These are phyloP conservation scores for Hirtodrosophila histrioides DNA, from an alignment of 2,888 invertebrate species.

Conservation along the genomic window DNA sequence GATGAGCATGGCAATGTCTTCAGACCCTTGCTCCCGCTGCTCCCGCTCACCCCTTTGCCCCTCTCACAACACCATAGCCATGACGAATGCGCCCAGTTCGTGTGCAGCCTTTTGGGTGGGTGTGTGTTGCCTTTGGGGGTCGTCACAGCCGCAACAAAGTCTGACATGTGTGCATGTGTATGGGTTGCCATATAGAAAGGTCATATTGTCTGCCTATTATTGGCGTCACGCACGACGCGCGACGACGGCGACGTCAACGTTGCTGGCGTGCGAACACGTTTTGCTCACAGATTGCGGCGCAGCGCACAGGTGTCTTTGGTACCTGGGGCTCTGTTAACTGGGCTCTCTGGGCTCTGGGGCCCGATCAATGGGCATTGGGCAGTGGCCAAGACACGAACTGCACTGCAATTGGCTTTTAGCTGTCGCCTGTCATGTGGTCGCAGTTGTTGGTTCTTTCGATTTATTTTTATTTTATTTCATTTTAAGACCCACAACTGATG, in stretches of 20 bases:
- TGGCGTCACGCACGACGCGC: slow-evolving; percentile 59
- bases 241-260: slow-evolving; percentile 3
- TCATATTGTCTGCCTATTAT: slow-evolving; percentile 68
- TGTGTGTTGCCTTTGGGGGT: slow-evolving; percentile 53
- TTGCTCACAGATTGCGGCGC: slow-evolving; percentile 54
- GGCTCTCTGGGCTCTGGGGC: slow-evolving; percentile 22
- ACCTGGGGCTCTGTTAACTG: not conserved
- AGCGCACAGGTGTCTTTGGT: slow-evolving; percentile 70
- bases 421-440: slow-evolving; percentile 61
- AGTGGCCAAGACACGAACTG: slow-evolving; percentile 39
- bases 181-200: slow-evolving; percentile 53
- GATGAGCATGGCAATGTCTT: slow-evolving; percentile 78
- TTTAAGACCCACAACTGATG: slow-evolving; percentile 48
- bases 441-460: slow-evolving; percentile 38
- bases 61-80: slow-evolving; percentile 17
- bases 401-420: slow-evolving; percentile 54
- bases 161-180: slow-evolving; percentile 15
- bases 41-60: not conserved
- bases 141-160: slow-evolving; percentile 33
- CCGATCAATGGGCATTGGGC: slow-evolving; percentile 52
- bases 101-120: slow-evolving; percentile 55
- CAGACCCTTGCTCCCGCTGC: not conserved
- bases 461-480: slow-evolving; percentile 43
- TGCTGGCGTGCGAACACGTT: slow-evolving; percentile 76
- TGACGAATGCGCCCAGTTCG: slow-evolving; percentile 45